Percentiles rank a stretch among this genome's conserved stretches.
Evolutionary conservation across 2,888 invertebrate genomes (phyloP).

Genomic region (Mylabris sibirica): DNA sequence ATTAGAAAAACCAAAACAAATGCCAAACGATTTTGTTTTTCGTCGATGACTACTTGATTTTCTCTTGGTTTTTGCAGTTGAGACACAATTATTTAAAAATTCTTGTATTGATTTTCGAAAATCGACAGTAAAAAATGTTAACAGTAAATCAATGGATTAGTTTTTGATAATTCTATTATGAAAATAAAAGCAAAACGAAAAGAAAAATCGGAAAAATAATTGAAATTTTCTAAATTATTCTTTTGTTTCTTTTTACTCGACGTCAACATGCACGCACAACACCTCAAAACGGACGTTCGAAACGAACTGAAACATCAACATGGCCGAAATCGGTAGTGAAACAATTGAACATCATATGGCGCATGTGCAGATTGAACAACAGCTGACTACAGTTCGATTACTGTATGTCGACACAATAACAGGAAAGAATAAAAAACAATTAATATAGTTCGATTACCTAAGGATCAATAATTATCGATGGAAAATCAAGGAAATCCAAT

Average conservation of each 20-base stretch:
- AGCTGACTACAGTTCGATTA: constrained; percentile 50
- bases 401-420: too few species aligned
- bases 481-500: neutral
- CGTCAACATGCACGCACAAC: constrained; percentile 37
- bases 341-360: constrained; percentile 29
- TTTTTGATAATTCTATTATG: neutral
- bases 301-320: constrained; percentile 50
- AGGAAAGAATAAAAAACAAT: neutral
- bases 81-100: constrained; percentile 2
- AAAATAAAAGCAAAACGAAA: neutral
- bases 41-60: constrained; percentile 1
- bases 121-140: too few species aligned
- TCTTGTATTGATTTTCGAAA: neutral
- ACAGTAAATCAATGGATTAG: neutral
- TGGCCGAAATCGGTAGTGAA: constrained; percentile 36
- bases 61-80: neutral
- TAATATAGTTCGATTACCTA: neutral
- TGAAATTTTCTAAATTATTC: constrained; percentile 29
- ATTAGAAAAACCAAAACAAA: neutral
- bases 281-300: constrained; percentile 46
- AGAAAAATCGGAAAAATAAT: neutral
- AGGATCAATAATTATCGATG: neutral
- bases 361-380: constrained; percentile 47
- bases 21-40: neutral
- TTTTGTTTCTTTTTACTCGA: neutral